Evolutionary conservation across 2,113 vertebrate genomes (phyloP).

Genomic region (Corythaeola cristata): DNA sequence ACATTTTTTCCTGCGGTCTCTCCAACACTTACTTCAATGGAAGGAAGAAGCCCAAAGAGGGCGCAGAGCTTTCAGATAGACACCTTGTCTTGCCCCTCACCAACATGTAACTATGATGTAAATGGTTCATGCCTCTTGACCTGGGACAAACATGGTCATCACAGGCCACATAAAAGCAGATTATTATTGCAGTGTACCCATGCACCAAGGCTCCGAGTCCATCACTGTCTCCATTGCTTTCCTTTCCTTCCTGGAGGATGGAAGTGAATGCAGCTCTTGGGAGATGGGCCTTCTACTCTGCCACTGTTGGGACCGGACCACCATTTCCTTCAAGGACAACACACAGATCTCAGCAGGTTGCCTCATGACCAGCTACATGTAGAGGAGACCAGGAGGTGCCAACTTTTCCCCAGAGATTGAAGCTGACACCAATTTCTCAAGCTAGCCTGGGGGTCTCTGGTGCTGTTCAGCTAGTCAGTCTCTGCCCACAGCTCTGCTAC

Average conservation of each 20-base stretch:
- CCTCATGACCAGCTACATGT: background rate
- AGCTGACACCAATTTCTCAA: background rate
- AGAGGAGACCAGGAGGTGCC: background rate
- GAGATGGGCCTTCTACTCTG: too few species aligned
- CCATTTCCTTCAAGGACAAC: background rate
- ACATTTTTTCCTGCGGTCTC: background rate
- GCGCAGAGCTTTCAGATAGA: background rate
- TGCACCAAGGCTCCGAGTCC: background rate
- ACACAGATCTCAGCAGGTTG: background rate
- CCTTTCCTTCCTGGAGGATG: background rate
- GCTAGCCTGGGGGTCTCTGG: background rate
- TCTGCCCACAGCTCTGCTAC: background rate
- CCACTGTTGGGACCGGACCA: background rate
- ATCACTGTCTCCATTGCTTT: background rate
- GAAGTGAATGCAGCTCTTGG: too few species aligned
- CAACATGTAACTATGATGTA: rapidly evolving
- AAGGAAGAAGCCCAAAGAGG: background rate
- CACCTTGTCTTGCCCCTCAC: background rate
- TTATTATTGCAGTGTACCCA: background rate
- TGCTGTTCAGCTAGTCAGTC: background rate
- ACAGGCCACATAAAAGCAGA: background rate
- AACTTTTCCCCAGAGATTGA: background rate
- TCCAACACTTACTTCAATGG: background rate
- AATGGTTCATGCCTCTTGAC: background rate
- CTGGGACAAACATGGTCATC: background rate